These are phyloP conservation scores for Troides helena DNA, from an alignment of 2,888 invertebrate genomes.

Conservation along the genomic window DNA sequence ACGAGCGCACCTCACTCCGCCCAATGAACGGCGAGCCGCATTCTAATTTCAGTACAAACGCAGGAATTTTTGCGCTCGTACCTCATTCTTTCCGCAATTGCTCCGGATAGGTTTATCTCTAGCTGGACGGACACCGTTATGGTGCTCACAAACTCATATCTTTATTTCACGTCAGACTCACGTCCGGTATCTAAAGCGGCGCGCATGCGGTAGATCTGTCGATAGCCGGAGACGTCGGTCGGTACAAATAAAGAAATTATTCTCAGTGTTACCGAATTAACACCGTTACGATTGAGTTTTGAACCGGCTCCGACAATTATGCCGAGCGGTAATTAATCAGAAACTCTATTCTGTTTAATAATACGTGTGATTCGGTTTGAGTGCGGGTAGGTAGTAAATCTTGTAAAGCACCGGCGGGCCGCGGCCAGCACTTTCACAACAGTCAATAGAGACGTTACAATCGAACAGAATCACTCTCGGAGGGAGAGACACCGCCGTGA, in stretches of 20 bases:
- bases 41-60: conserved; percentile 74
- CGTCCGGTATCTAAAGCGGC: conserved; percentile 43
- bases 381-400: conserved; percentile 68
- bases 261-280: conserved; percentile 64
- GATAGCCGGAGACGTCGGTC: conserved; percentile 47
- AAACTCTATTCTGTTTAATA: conserved; percentile 68
- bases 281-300: conserved; percentile 54
- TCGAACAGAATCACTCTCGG: conserved; percentile 61
- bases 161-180: conserved; percentile 65
- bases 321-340: conserved; percentile 70
- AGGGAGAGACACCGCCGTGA: conserved; percentile 66
- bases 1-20: conserved; percentile 76
- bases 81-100: conserved; percentile 49
- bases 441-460: conserved; percentile 76
- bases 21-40: conserved; percentile 74
- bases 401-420: conserved; percentile 58
- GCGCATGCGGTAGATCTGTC: conserved; percentile 44
- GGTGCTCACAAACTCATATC: conserved; percentile 58
- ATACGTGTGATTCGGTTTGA: conserved; percentile 72
- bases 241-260: conserved; percentile 64
- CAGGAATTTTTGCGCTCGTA: conserved; percentile 67
- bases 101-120: conserved; percentile 55
- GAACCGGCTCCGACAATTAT: conserved; percentile 68
- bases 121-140: conserved; percentile 55
- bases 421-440: conserved; percentile 72